phyloP scores from a whole-genome alignment of 2,113 vertebrate species.

The Microtus richardsoni region DNA sequence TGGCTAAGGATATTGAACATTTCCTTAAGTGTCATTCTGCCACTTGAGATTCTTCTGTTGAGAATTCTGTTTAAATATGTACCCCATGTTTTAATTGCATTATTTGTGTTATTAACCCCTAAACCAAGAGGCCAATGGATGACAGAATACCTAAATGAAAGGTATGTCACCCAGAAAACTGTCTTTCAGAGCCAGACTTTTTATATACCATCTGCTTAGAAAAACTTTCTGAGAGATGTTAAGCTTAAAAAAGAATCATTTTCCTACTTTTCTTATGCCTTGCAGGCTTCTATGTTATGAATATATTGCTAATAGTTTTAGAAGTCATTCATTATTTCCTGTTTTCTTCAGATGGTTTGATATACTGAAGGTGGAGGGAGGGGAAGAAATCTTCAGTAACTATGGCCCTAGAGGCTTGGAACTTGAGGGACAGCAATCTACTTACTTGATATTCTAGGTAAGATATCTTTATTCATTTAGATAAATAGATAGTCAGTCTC shows the following conservation, averaged over 20 bases:
- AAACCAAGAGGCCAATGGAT: neutral
- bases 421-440: constrained; percentile 79
- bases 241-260: constrained; percentile 55
- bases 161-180: constrained; percentile 54
- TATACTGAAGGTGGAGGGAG: constrained; percentile 57
- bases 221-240: constrained; percentile 67
- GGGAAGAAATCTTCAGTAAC: constrained; percentile 65
- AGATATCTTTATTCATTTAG: constrained; percentile 52
- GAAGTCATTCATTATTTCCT: constrained; percentile 79
- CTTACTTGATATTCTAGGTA: neutral
- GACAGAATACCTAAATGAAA: constrained; percentile 46
- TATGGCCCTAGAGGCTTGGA: constrained; percentile 76
- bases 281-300: constrained; percentile 58
- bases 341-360: constrained; percentile 73
- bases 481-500: constrained; percentile 73
- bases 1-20: too few relatives aligned
- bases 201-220: constrained; percentile 63
- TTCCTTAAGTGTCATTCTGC: too few relatives aligned
- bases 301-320: constrained; percentile 80
- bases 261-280: constrained; percentile 75
- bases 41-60: too few relatives aligned
- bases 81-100: too few relatives aligned
- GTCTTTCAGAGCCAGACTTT: constrained; percentile 70
- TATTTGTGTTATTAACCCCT: neutral
- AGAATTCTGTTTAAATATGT: too few relatives aligned